Evolutionary conservation across 2,797 vertebrate species (phyloP), one percentile per base, ranked within the genome.

Genomic region (Kryptolebias ocellatus): DNA sequence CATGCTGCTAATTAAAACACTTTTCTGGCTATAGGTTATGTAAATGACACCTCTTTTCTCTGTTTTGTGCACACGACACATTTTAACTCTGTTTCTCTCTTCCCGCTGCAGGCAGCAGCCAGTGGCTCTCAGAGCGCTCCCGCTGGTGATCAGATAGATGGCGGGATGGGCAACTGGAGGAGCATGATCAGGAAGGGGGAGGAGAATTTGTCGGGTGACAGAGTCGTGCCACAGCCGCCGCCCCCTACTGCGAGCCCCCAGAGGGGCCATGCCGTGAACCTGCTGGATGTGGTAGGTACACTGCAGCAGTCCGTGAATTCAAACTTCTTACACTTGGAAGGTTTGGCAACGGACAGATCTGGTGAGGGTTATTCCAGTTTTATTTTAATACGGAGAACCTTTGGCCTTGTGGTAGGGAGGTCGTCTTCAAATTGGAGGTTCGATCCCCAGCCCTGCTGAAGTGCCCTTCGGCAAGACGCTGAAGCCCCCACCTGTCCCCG

Each of bases 121-220:
- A 86, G 83, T 4, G 59, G 80, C 1, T 83, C 92, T 84, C 96
- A 96, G 70, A 58, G 67, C 2, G 39, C 27, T 47, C 18, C 58
- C 3, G 24, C 27, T 44, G 39, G 50, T 0, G 86, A 94, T 72
- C 95, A 93, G 79, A 4, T 1, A 4, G 97, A 98, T 49, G 53
- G 95, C 5, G 93, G 94, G 64, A 96, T 93, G 0, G 96, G 97
- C 57, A 95, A 54, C 91, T 99, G 98, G 98, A 95, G 98, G 89
- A 96, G 97, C 77, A 96, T 98, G 97, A 81, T 99, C 83, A 99
- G 94, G 90, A 91, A 91, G n/a, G 96, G 96, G 78, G 97, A 98
- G 53, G 97, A 99, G 0, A 47, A 79, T 39, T 1, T 83, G 2
- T 50, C 67, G 7, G 93, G 94, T n/a, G 96, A 96, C 52, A 95